Base-by-base conservation (phyloP, 1,140 invertebrate genomes). In the Trypoxylus dichotomus region DNA sequence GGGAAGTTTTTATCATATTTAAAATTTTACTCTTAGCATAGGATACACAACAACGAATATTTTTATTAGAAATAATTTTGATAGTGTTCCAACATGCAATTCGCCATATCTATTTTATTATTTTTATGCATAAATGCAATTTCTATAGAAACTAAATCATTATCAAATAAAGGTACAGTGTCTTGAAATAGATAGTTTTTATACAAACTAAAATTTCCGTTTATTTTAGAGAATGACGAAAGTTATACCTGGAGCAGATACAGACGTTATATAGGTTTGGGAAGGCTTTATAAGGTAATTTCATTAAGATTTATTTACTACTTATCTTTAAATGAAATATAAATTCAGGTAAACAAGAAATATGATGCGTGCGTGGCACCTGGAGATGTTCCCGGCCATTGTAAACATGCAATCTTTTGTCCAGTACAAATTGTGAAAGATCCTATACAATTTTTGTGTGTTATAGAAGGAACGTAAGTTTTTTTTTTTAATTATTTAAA, bases 361-460 rank as follows among this genome's bases (percentile, higher is more conserved):
- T 89, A 90, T 76, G 90, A 91, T 79, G 85, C 87, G 10, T 94
- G 92, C 78, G 81, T 88, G n/a, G 90, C 90, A 1, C 89, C 91
- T 0, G 86, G 88, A 24, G 90, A 91, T 13, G 87, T 88, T 58
- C 79, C 82, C 10, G 93, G 92, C 0, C 88, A 89, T 78, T 94
- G 92, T 83, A 89, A 90, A 19, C 92, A 92, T 79, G 82, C 91
- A 0, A 87, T 88, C 24, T 90, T 90, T 82, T 94, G 92, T 79
- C 85, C 90, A n/a, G 86, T 90, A 80, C 88, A 91, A 0, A 88
- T 90, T 19, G 88, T 92, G 76, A 87, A 87, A 76, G 88, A 88
- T 43, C 88, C 91, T 54, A 86, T 92, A 81, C 88, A 92, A 63
- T 91, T 93, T 80, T 84, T 92, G 13, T 93, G 93, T 82, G 88